Base-by-base conservation (phyloP, 1,140 invertebrate genomes). In the Aphaenogaster ashmeadi region DNA sequence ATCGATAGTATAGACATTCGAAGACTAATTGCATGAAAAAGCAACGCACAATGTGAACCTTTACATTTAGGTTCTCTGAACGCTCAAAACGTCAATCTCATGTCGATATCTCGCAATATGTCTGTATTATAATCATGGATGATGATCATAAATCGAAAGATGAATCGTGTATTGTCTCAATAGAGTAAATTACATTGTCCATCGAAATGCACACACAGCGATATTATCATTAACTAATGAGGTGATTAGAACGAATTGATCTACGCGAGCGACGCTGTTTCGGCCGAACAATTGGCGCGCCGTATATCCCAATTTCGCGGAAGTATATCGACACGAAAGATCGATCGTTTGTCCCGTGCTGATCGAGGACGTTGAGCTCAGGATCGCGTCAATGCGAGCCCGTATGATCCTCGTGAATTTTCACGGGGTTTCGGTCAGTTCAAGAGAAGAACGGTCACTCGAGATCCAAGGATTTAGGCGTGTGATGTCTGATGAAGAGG, bases 401-500 rank as follows among this genome's bases (percentile, higher is more conserved):
- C 58, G 41, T 79, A 52, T 21, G 44, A 78, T 72, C 56, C 78
- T 78, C 62, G 71, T 89, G 72, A 75, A 75, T 75, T 60, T 75
- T 54, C 54, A 75, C 72, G 77, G 77, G 27, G 72, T 77, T 78
- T 33, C 64, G 78, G 62, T 88, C 90, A 47, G 52, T 71, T 69
- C 38, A 50, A 75, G 84, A 84, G 85, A 50, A 67, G 80, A 62
- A 85, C 66, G 47, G 54, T 81, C 79, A 71, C 78, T 74, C 78
- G 75, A 83, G 64, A 88, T 84, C 80, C 69, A 69, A 92, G 92
- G 90, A 91, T 93, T 92, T 90, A 86, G 87, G 89, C 92, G 91
- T 92, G 91, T 92, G 94, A 94, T 94, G 91, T 92, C 89, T 92
- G 92, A 94, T 95, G 94, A 94, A 95, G 94, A 91, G 94, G 91